A percentile compares a stretch with the other conserved stretches of the same genome.
phyloP scores from a whole-genome alignment of 2,113 vertebrate genomes.

The Myodes glareolus region DNA sequence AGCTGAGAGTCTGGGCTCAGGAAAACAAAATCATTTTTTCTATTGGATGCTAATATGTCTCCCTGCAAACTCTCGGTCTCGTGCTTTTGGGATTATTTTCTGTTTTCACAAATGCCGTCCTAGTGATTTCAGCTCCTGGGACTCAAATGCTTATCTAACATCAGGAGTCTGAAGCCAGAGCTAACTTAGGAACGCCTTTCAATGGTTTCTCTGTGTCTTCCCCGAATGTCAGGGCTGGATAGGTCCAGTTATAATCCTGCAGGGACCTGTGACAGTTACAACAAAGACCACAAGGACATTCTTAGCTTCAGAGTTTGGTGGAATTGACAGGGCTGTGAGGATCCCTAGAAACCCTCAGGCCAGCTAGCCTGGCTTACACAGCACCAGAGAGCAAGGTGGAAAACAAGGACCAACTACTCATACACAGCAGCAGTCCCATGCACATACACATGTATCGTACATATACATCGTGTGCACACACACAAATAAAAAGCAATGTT shows the following conservation, averaged over 20 bases:
- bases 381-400: background rate
- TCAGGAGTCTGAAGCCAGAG: background rate
- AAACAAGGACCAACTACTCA: too few relatives aligned
- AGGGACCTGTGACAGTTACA: background rate
- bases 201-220: background rate
- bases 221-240: background rate
- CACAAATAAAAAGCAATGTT: background rate
- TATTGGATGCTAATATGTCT: slow-evolving; percentile 32
- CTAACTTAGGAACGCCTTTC: background rate
- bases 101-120: slow-evolving; percentile 36
- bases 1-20: slow-evolving; percentile 32
- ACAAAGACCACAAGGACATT: background rate
- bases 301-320: background rate
- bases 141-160: slow-evolving; percentile 34
- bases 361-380: too few relatives aligned
- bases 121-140: slow-evolving; percentile 52
- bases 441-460: background rate
- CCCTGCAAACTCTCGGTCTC: slow-evolving; percentile 48
- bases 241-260: background rate
- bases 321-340: background rate
- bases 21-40: slow-evolving; percentile 63
- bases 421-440: too few relatives aligned
- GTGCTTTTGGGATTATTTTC: slow-evolving; percentile 25
- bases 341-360: background rate
- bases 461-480: background rate